phyloP scores from a whole-genome alignment of 2,888 invertebrate genomes.

The Baccha elongata region DNA sequence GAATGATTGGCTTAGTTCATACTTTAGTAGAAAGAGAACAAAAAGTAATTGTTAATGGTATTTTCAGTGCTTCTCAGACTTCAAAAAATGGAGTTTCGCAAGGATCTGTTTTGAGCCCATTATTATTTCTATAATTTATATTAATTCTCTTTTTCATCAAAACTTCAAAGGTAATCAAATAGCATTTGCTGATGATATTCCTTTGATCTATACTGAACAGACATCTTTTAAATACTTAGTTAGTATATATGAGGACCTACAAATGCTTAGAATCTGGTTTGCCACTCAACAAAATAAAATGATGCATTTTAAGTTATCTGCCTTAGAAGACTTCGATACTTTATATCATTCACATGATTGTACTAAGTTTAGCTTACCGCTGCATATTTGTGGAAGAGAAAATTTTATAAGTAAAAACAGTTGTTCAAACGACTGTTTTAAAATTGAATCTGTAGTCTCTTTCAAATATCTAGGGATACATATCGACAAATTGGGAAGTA shows the following conservation, averaged over 20 bases:
- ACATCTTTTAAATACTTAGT: constrained; percentile 1
- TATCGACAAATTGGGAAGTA: neutral
- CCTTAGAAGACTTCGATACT: neutral
- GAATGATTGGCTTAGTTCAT: too few species aligned
- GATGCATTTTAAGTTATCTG: constrained; percentile 8
- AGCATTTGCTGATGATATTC: too few species aligned
- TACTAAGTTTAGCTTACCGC: neutral
- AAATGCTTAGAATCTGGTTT: constrained; percentile 29
- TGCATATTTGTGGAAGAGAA: constrained; percentile 14
- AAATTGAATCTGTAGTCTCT: neutral
- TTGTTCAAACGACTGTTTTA: neutral
- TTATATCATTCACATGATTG: constrained; percentile 16
- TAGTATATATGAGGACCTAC: constrained; percentile 6
- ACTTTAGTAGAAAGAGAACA: too few species aligned
- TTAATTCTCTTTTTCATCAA: too few species aligned
- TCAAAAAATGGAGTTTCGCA: too few species aligned
- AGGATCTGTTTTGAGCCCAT: too few species aligned
- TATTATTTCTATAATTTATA: too few species aligned
- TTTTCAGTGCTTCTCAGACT: too few species aligned
- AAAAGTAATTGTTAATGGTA: too few species aligned
- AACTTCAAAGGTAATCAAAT: too few species aligned
- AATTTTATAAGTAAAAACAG: neutral
- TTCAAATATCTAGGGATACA: constrained; percentile 16
- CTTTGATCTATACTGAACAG: neutral
- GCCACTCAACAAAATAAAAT: constrained; percentile 26